A percentile compares a stretch with the other conserved stretches of the same genome.
These are phyloP conservation scores for Ophioderma brevispina DNA, from an alignment of 35 echinoderm and acorn worm genomes.

Conservation along the genomic window DNA sequence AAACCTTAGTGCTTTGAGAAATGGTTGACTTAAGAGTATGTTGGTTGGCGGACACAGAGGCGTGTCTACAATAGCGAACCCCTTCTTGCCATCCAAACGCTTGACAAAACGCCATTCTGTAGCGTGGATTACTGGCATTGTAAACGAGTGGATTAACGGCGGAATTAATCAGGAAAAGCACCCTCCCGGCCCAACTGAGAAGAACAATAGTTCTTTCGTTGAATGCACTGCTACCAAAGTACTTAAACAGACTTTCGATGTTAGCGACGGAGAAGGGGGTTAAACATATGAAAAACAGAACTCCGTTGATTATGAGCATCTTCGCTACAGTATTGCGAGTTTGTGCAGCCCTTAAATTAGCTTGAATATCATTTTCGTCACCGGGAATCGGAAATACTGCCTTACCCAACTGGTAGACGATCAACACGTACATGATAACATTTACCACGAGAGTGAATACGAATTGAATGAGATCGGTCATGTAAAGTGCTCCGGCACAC, in stretches of 20 bases:
- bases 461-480: not conserved
- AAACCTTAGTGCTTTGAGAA: no score
- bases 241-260: not conserved
- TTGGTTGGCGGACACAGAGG: no score
- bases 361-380: not conserved
- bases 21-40: no score
- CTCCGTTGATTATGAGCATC: conserved; percentile 63
- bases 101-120: conserved; percentile 38
- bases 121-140: conserved; percentile 53
- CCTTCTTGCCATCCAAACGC: conserved; percentile 38
- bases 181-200: not conserved
- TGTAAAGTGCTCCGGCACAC: not conserved
- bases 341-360: not conserved
- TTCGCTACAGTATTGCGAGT: conserved; percentile 28
- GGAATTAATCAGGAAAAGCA: conserved; percentile 63
- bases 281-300: conserved; percentile 38
- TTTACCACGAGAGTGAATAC: not conserved
- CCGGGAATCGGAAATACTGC: not conserved
- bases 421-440: not conserved
- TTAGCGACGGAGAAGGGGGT: conserved; percentile 32
- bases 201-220: not conserved
- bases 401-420: not conserved
- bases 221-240: not conserved
- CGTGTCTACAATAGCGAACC: no score
- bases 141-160: conserved; percentile 61